A percentile compares a stretch with the other conserved stretches of the same genome.
Evolutionary conservation across 1,140 invertebrate species (phyloP).

Genomic region (Drosophila tropicalis): DNA sequence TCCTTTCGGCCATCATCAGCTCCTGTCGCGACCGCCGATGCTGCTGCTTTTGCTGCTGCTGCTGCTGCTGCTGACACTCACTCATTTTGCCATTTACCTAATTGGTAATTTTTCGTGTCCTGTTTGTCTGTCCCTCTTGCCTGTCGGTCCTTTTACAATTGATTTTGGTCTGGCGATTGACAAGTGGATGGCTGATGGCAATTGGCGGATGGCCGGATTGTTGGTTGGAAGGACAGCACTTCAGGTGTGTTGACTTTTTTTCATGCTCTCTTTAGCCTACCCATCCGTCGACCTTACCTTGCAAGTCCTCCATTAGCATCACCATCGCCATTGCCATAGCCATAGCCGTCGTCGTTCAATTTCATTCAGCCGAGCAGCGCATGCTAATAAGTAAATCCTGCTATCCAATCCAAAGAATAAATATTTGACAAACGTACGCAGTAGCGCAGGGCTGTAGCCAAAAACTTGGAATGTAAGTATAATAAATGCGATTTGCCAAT

Average conservation of each 20-base stretch:
- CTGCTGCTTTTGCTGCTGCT: no score
- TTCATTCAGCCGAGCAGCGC: constrained; percentile 28
- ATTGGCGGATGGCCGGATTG: no score
- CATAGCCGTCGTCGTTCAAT: constrained; percentile 8
- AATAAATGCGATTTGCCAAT: constrained; percentile 74
- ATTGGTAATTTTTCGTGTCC: constrained; percentile 72
- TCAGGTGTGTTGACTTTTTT: constrained; percentile 44
- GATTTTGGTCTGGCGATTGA: constrained; percentile 66
- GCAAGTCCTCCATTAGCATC: constrained; percentile 58
- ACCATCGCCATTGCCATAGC: neutral
- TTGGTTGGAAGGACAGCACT: neutral
- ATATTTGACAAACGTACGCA: constrained; percentile 79
- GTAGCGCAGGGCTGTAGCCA: neutral
- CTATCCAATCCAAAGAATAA: constrained; percentile 81
- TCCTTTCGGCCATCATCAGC: constrained; percentile 26
- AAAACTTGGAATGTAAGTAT: constrained; percentile 72
- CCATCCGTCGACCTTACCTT: constrained; percentile 42
- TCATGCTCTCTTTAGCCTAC: constrained; percentile 75
- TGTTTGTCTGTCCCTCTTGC: constrained; percentile 4
- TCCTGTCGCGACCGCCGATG: constrained; percentile 14
- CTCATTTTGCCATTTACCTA: constrained; percentile 78
- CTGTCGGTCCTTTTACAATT: constrained; percentile 52
- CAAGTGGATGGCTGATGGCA: constrained; percentile 38
- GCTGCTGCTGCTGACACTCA: constrained; percentile 44
- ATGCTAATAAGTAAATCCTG: constrained; percentile 82